A percentile compares a stretch with the other conserved stretches of the same genome.
These are phyloP conservation scores for Ornithoptera alexandrae DNA, from an alignment of 2,888 invertebrate species.

Conservation along the genomic window DNA sequence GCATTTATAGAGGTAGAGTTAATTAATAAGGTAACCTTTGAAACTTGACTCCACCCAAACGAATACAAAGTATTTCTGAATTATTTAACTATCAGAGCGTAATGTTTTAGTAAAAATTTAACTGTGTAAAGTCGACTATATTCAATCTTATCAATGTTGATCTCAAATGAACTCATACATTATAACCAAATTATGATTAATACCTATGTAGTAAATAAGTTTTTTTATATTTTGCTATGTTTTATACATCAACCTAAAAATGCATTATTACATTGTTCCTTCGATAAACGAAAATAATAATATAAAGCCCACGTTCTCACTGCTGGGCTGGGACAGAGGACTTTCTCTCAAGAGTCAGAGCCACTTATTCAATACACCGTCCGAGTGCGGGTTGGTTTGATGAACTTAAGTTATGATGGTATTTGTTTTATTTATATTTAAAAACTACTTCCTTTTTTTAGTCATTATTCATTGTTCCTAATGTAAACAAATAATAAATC, in stretches of 20 bases:
- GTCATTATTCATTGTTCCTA: neutral
- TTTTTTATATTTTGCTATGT: neutral
- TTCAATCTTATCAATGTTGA: conserved; percentile 17
- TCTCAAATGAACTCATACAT: conserved; percentile 23
- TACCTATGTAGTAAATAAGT: conserved; percentile 8
- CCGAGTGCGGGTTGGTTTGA: no score
- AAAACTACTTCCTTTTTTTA: neutral
- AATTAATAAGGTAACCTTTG: neutral
- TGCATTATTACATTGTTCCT: neutral
- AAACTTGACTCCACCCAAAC: neutral
- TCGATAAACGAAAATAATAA: neutral
- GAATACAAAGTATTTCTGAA: neutral
- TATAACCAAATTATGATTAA: conserved; percentile 7
- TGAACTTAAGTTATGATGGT: neutral
- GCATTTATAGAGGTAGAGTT: neutral
- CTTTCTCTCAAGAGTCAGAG: no score
- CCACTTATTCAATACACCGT: no score
- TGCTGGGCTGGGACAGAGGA: no score
- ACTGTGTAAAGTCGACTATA: neutral
- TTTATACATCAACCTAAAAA: neutral
- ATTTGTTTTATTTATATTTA: neutral
- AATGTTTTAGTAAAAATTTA: neutral
- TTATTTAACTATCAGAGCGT: neutral
- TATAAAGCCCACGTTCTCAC: no score
- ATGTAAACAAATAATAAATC: neutral